A percentile compares a stretch with the other conserved stretches of the same genome.
These are phyloP conservation scores for Automeris io DNA, from an alignment of 2,888 invertebrate genomes.

Conservation along the genomic window DNA sequence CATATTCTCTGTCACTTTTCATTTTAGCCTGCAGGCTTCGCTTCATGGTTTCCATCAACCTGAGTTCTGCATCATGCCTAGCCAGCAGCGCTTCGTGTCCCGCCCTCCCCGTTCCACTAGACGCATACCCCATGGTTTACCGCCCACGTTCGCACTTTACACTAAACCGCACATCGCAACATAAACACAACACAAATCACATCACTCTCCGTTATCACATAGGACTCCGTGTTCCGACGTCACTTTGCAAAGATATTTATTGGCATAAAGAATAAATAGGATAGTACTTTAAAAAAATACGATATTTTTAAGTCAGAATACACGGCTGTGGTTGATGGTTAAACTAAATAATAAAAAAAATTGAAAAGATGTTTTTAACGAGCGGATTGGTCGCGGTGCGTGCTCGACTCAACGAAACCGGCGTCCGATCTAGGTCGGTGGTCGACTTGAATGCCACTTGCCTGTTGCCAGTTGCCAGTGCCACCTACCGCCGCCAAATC, in stretches of 20 bases:
- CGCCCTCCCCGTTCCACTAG: slow-evolving; percentile 89
- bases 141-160: slow-evolving; percentile 42
- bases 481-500: too few species aligned
- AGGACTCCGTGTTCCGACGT: slow-evolving; percentile 46
- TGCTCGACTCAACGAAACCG: slow-evolving; percentile 17
- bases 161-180: slow-evolving; percentile 54
- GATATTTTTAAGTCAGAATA: slow-evolving; percentile 26
- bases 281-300: slow-evolving; percentile 19
- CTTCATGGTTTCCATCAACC: slow-evolving; percentile 94
- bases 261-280: too few species aligned
- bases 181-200: slow-evolving; percentile 69
- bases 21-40: slow-evolving; percentile 90
- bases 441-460: slow-evolving; percentile 63
- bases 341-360: slow-evolving; percentile 38
- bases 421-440: slow-evolving; percentile 50
- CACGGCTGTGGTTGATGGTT: slow-evolving; percentile 21
- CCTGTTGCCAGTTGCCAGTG: slow-evolving; percentile 21
- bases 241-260: slow-evolving; percentile 38
- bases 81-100: slow-evolving; percentile 94
- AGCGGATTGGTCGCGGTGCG: slow-evolving; percentile 24
- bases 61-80: slow-evolving; percentile 94
- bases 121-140: slow-evolving; percentile 87
- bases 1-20: slow-evolving; percentile 95
- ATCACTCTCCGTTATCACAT: slow-evolving; percentile 64
- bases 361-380: slow-evolving; percentile 40